phyloP scores from a whole-genome alignment of 2,113 vertebrate species.

The Brachirus orientalis region DNA sequence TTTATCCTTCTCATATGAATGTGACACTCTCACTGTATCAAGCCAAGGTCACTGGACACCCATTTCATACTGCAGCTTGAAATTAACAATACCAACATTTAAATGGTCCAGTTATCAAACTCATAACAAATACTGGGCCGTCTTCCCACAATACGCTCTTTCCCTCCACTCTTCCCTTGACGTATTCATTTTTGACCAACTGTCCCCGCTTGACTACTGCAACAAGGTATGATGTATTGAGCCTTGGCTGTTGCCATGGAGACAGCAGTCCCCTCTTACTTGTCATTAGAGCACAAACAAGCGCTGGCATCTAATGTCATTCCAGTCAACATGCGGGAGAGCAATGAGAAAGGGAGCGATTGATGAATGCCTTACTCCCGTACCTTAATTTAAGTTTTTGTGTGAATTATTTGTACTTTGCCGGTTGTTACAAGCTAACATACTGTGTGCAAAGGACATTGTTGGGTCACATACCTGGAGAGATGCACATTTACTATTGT shows the following conservation, averaged over 20 bases:
- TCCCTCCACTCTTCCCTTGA: slow-evolving; percentile 70
- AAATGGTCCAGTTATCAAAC: slow-evolving; percentile 75
- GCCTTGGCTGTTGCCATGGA: slow-evolving; percentile 89
- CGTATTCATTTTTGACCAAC: slow-evolving; percentile 86
- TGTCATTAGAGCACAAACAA: slow-evolving; percentile 89
- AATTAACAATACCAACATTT: slow-evolving; percentile 79
- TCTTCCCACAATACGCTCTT: too few species aligned
- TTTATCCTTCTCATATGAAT: slow-evolving; percentile 40
- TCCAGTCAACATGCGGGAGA: slow-evolving; percentile 82
- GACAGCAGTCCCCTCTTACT: slow-evolving; percentile 87
- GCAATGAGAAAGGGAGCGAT: slow-evolving; percentile 64
- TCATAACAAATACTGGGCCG: slow-evolving; percentile 73
- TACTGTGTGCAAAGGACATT: slow-evolving; percentile 31
- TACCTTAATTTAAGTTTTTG: slow-evolving; percentile 53
- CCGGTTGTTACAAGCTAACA: slow-evolving; percentile 35
- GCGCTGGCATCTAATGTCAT: slow-evolving; percentile 87
- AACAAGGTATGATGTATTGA: slow-evolving; percentile 90
- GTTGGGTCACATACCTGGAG: slow-evolving; percentile 49
- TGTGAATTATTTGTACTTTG: slow-evolving; percentile 53
- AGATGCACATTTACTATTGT: slow-evolving; percentile 46
- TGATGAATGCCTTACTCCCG: slow-evolving; percentile 42
- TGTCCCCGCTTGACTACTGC: slow-evolving; percentile 84
- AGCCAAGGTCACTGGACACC: slow-evolving; percentile 77
- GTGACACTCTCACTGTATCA: slow-evolving; percentile 57
- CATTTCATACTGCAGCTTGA: slow-evolving; percentile 69